Evolutionary conservation across 2,113 vertebrate species (phyloP).

Genomic region (Menidia beryllina): DNA sequence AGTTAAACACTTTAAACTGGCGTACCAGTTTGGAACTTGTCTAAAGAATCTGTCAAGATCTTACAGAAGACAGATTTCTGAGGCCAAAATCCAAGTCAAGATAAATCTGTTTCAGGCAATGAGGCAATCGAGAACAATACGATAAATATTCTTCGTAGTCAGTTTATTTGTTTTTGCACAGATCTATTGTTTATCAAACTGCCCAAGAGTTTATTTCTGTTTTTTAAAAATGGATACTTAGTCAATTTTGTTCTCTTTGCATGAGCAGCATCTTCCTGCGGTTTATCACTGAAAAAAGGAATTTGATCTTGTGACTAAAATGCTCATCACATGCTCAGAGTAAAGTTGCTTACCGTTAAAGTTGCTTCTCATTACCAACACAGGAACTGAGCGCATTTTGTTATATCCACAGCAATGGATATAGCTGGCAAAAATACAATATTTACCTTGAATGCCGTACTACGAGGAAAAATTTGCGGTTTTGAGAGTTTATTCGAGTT

Average conservation of each 20-base stretch:
- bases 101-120: background rate
- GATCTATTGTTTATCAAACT: background rate
- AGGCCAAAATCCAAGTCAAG: too few relatives aligned
- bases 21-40: too few relatives aligned
- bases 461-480: too few relatives aligned
- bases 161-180: background rate
- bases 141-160: background rate
- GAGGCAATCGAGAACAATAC: background rate
- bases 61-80: too few relatives aligned
- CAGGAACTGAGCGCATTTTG: background rate
- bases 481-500: too few relatives aligned
- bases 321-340: background rate
- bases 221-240: background rate
- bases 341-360: background rate
- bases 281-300: background rate
- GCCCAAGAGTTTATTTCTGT: background rate
- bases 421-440: background rate
- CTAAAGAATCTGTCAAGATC: too few relatives aligned
- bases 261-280: background rate
- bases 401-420: background rate
- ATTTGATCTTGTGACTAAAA: background rate
- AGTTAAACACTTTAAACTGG: too few relatives aligned
- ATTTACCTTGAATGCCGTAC: background rate
- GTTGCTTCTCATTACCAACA: background rate
- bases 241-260: background rate